Base-by-base conservation (phyloP, 2,113 vertebrate species). In the Tor tambroides region DNA sequence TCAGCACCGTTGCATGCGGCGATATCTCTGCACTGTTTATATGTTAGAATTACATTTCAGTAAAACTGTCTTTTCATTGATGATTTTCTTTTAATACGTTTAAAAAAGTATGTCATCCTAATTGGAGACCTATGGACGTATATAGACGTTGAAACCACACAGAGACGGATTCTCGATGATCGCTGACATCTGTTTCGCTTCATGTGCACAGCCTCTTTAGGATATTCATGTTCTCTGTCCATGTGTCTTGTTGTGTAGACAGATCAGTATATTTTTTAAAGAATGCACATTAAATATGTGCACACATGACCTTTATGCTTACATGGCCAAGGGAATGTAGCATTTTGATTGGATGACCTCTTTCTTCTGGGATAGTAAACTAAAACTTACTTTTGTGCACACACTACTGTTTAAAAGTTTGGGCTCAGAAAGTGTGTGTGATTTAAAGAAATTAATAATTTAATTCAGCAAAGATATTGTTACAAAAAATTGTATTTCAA, bases 61-160 rank as follows among this genome's bases (percentile, higher is more conserved):
- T 8, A 35, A 80, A 41, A 56, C 30, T 38, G 30, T 59, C 51
- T 59, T n/a, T 32, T 78, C 76, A 9, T 23, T 80, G 30, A n/a
- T 80, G 46, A 77, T 23, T 17, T 79, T 35, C 49, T 56, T 21
- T 61, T 41, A 14, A 35, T 80, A 7, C 63, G 79, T 63, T 63
- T 63, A 26, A 63, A 65, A 63, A 65, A 43, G 56, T 26, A 41
- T 81, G 79, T 81, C 54, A 63, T 5, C 30, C 54, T 80, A 80
- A 80, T 80, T 23, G 2, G 35, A 41, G 56, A 11, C 23, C 4
- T 41, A 26, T 63, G 23, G 23, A 11, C 23, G 19, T 63, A 0
- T 35, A 23, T 43, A 43, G 54, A 61, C 32, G 21, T 43, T 80
- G 79, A 63, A 80, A 80, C 1, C 56, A 43, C 28, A 43, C 79